phyloP scores from a whole-genome alignment of 2,113 vertebrate species.

The Alosa alosa region DNA sequence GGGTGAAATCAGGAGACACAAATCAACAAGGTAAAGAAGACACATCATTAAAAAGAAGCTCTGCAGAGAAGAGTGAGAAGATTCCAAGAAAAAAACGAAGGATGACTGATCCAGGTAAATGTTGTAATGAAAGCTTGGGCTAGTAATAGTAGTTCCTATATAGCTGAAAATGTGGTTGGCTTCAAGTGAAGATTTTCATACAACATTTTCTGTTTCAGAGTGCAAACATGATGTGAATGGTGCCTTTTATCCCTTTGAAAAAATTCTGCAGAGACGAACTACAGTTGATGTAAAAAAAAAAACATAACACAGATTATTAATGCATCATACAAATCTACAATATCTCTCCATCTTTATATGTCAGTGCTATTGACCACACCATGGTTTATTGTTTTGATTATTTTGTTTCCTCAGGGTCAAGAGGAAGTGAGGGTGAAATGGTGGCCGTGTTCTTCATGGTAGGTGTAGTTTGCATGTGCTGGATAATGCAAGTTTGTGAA shows the following conservation, averaged over 20 bases:
- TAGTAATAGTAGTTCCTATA: neutral
- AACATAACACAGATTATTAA: neutral
- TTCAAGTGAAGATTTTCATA: neutral
- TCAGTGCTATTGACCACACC: neutral
- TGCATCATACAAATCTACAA: neutral
- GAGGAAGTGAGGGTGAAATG: slow-evolving; percentile 49
- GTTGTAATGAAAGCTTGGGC: neutral
- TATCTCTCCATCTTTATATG: neutral
- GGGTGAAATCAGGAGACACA: neutral
- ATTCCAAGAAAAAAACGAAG: neutral
- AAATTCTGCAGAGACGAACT: slow-evolving; percentile 46
- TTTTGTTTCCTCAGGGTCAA: slow-evolving; percentile 33
- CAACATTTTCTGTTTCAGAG: slow-evolving; percentile 13
- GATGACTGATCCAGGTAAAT: neutral
- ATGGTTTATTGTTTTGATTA: neutral
- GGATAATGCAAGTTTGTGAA: neutral
- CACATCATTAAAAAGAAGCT: neutral
- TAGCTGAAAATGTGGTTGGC: neutral
- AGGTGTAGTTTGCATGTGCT: slow-evolving; percentile 9
- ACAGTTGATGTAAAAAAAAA: slow-evolving; percentile 31
- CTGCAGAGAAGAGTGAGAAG: neutral
- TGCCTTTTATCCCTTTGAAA: slow-evolving; percentile 49
- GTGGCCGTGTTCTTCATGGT: slow-evolving; percentile 51
- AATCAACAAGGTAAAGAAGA: neutral
- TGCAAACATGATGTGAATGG: slow-evolving; percentile 46